Base-by-base conservation (phyloP, 2,113 vertebrate genomes). In the Datnioides undecimradiatus region DNA sequence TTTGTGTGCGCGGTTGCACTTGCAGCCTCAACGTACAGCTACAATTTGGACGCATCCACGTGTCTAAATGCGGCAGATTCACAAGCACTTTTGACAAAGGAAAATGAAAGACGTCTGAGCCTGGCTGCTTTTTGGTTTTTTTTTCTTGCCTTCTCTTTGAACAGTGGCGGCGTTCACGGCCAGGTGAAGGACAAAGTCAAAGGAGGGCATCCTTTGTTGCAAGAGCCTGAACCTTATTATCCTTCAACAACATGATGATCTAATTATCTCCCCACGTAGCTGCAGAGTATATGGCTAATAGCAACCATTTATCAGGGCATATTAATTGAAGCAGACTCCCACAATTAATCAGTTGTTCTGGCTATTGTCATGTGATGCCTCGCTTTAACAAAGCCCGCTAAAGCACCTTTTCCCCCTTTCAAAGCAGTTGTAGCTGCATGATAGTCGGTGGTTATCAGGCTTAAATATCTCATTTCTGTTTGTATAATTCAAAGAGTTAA, bases 231-330 rank as follows among this genome's bases (percentile, higher is more conserved):
- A 76, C 29, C 73, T 83, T 74, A 79, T 90, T 82, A 90, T 83
- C 65, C 45, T 80, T 86, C 77, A 85, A 90, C 76, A 91, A 86
- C 77, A 76, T 81, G 68, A 87, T 86, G 75, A 81, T 76, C 75
- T 86, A 82, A 93, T 91, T 91, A 89, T 83, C 72, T 80, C 80
- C 43, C 27, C 49, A 27, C 58, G 64, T 81, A 82, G 78, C 80
- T 73, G 82, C 62, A 49, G 59, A 31, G 74, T 69, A 41, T 70
- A 51, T 43, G 12, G 62, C 69, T 81, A 83, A 89, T 75, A 73
- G 63, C 58, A 33, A 31, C 66, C 57, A 84, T 88, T 80, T 88
- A 79, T 86, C 85, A 67, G 31, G 34, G 58, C 31, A 48, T 65
- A 85, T 69, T 87, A 87, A 83, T 76, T 83, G 54, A 68, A 62